Evolutionary conservation across 2,113 vertebrate species (phyloP).

Genomic region (Blennius ocellaris): DNA sequence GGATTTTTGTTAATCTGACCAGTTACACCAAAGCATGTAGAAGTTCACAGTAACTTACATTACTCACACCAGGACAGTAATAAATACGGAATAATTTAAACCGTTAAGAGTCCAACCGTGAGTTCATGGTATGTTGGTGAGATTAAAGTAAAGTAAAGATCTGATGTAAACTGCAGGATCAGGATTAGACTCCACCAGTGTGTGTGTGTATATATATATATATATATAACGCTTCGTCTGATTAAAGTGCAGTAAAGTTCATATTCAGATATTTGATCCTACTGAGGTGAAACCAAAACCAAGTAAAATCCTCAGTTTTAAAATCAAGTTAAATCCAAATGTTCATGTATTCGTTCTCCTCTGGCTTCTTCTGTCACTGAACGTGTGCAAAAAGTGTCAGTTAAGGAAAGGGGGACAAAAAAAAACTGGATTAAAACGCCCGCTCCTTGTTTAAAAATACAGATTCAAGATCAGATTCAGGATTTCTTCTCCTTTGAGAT

Average conservation of each 20-base stretch:
- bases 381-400: slow-evolving; percentile 14
- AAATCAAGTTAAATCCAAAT: neutral
- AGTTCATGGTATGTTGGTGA: no score
- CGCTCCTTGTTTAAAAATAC: slow-evolving; percentile 2
- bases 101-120: neutral
- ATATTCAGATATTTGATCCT: slow-evolving; percentile 24
- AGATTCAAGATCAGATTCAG: neutral
- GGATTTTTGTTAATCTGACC: no score
- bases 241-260: slow-evolving; percentile 30
- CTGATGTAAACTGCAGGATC: no score
- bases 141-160: no score
- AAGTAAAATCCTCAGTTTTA: neutral
- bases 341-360: neutral
- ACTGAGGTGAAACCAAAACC: slow-evolving; percentile 12
- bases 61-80: slow-evolving; percentile 15
- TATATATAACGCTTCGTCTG: slow-evolving; percentile 19
- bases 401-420: slow-evolving; percentile 5
- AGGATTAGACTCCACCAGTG: no score
- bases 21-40: slow-evolving; percentile 22
- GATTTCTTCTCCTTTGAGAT: slow-evolving; percentile 35
- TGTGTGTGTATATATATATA: no score
- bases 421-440: slow-evolving; percentile 19
- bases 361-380: no score
- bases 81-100: slow-evolving; percentile 62
- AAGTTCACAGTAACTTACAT: neutral